Base-by-base conservation (phyloP, 1,140 invertebrate genomes). In the Drosophila asahinai region DNA sequence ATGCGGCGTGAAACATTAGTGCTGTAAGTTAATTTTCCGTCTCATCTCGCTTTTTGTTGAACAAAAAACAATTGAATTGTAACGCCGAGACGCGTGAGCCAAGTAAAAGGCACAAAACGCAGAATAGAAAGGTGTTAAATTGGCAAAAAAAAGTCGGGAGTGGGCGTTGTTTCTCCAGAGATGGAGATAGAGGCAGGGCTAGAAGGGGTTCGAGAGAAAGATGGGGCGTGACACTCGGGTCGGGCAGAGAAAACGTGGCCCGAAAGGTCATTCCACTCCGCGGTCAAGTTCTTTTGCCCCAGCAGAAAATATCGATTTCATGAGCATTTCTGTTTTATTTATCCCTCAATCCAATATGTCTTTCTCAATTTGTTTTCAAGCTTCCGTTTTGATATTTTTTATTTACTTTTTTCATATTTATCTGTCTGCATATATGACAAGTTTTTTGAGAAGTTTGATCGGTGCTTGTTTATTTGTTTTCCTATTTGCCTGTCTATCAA, bases 61-160 rank as follows among this genome's bases (percentile, higher is more conserved):
- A 22, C 19, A 22, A 22, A 9, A 38, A 90, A 89, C 84, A 89
- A 89, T 89, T 90, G 86, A 89, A 89, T 81, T 84, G 78, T 84
- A 78, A 83, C 83, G 76, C 67, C 30, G 12, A 33, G 43, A 60
- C 67, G 68, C 68, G 70, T 70, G 49, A 78, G 77, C 58, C 75
- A 52, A 65, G 72, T 83, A 83, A 86, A 86, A 86, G 83, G 75
- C 40, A 73, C 42, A 59, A 51, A 49, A 72, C 52, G 67, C 74
- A 89, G 86, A 89, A 89, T 89, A 86, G 86, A 89, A 89, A 89
- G 86, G 86, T 89, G 86, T 86, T 86, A 89, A 90, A 81, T 90
- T 90, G 77, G 81, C 81, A 59, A 70, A 61, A 70, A 19, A 67
- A 14, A 42, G 54, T 43, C 40, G 43, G 54, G 71, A 83, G 64